Evolutionary conservation across 2,888 invertebrate species (phyloP), one percentile per base, ranked within the genome.

Genomic region (Blastobasis adustella): DNA sequence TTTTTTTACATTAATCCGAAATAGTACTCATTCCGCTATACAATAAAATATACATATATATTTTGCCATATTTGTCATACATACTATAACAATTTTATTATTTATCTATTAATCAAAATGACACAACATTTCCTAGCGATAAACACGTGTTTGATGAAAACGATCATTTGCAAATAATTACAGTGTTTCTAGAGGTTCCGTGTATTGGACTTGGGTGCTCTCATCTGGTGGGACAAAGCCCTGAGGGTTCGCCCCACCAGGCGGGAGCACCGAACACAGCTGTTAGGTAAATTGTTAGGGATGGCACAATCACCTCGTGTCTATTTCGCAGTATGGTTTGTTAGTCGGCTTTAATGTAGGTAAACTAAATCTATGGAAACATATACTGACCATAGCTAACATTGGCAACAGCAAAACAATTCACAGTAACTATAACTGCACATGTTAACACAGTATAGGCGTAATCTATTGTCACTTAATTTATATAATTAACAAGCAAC

Each of bases 1-100:
- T 23, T 23, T 23, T 23, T 23, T 86, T 86, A 85, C 82, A 86
- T 83, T 85, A 79, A 80, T 83, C 72, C 80, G 82, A 79, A 79
- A 79, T 82, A 80, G 79, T 82, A 81, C 76, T 86, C 84, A 77
- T 80, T 85, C 82, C 79, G 80, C 83, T 87, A 81, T 85, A 84
- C 83, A 86, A 85, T 87, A 86, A 84, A 86, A 86, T 86, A 84
- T 85, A 83, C 76, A 82, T 81, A 68, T 55, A 57, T 79, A 73
- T 75, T 76, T 82, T 79, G 79, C 76, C 76, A 78, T 83, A 82
- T 80, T 78, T 79, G 81, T 84, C 79, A 79, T 80, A 83, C 79
- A 83, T 81, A 76, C 77, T 79, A 81, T 81, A 85, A 81, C 80
- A 73, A 71, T 53, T 79, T 71, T 76, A 42, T n/a, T 70, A 73